phyloP scores from a whole-genome alignment of 2,113 vertebrate species.

The Camelus bactrianus region DNA sequence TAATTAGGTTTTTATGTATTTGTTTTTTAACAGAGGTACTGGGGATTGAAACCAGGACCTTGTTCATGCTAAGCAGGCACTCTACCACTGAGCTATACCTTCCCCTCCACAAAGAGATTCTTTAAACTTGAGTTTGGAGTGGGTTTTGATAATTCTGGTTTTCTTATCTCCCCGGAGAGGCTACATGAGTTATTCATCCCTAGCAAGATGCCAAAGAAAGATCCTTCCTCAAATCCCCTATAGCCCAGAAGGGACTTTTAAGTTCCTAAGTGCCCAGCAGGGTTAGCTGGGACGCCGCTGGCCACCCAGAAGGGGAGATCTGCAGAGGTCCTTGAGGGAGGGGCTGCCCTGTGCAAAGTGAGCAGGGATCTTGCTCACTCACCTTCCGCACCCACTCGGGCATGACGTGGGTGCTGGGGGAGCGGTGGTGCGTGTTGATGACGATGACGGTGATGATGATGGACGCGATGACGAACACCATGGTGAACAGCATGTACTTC shows the following conservation, averaged over 20 bases:
- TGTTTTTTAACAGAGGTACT: too few species aligned
- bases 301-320: accelerated
- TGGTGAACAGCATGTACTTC: constrained; percentile 99
- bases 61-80: too few species aligned
- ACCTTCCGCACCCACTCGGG: constrained; percentile 97
- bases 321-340: accelerated
- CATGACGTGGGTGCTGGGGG: constrained; percentile 98
- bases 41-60: too few species aligned
- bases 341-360: accelerated
- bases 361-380: not conserved
- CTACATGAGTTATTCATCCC: not conserved
- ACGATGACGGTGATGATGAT: constrained; percentile 98
- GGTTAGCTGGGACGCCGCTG: accelerated
- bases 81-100: too few species aligned
- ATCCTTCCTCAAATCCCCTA: not conserved
- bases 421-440: constrained; percentile 99
- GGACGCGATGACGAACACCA: constrained; percentile 98
- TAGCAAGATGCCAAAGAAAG: not conserved
- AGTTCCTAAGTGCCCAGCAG: not conserved
- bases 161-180: not conserved
- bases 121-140: not conserved
- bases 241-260: not conserved
- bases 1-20: too few species aligned
- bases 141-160: not conserved
- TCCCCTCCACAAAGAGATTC: not conserved